Conservation (phyloP, 2,888 invertebrate species). For the Xiphydria camelus region DNA sequence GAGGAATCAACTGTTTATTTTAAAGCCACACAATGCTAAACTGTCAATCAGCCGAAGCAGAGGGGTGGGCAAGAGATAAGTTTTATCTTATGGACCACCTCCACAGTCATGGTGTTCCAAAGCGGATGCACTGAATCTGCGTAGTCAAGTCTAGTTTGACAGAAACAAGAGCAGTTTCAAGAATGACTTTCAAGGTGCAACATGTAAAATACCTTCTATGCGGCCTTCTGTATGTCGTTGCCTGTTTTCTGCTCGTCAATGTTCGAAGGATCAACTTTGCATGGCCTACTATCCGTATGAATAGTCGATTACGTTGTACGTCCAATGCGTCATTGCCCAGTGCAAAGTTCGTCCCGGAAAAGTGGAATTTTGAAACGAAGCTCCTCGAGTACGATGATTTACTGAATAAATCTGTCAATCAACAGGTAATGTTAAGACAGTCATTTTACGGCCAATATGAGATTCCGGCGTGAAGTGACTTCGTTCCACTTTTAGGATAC, state of each 20-base stretch:
- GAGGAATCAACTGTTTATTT: no score
- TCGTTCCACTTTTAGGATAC: constrained; percentile 29
- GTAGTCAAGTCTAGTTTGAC: constrained; percentile 6
- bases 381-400: background rate
- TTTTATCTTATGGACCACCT: constrained; percentile 20
- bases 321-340: no score
- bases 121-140: constrained; percentile 6
- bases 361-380: background rate
- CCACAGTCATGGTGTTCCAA: background rate
- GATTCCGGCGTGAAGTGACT: no score
- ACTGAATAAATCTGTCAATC: no score
- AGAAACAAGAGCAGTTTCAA: constrained; percentile 5
- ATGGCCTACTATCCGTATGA: no score
- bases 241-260: constrained; percentile 13
- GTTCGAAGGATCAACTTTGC: no score
- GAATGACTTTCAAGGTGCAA: constrained; percentile 25
- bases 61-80: constrained; percentile 18
- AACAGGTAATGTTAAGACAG: background rate
- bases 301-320: no score
- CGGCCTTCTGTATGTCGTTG: constrained; percentile 20
- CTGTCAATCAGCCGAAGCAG: no score
- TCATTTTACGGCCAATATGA: no score
- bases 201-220: constrained; percentile 29
- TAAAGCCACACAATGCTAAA: no score
- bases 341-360: no score